These are phyloP conservation scores for Pachyseris speciosa DNA, from an alignment of 64 coral and sea anemone species.

Conservation along the genomic window DNA sequence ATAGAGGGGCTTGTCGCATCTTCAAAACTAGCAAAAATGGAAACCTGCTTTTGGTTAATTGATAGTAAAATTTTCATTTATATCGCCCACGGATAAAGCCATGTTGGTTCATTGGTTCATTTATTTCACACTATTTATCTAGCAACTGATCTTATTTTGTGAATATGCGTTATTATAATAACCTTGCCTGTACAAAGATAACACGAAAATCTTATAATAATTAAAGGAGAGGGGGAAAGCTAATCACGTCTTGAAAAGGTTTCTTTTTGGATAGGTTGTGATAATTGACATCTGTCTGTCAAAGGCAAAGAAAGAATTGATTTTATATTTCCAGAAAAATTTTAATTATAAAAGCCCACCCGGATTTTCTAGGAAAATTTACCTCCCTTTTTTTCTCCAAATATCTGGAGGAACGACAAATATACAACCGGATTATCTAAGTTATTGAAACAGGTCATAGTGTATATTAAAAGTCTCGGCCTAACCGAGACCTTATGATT, in stretches of 20 bases:
- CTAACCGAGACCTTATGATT: no score
- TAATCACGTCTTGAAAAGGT: neutral
- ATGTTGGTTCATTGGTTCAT: no score
- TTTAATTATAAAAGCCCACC: neutral
- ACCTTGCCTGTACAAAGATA: neutral
- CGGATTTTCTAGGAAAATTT: no score
- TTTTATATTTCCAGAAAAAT: neutral
- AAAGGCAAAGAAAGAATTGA: neutral
- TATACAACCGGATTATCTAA: no score
- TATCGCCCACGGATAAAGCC: neutral
- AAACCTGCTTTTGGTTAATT: neutral
- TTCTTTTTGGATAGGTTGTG: no score
- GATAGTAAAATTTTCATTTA: neutral
- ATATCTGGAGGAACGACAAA: no score
- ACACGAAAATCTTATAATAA: neutral
- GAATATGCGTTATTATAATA: neutral
- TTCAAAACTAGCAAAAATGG: neutral
- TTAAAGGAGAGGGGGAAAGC: neutral
- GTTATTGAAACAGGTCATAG: no score
- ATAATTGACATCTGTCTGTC: slow-evolving; percentile 8
- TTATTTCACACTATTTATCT: no score
- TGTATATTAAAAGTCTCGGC: no score
- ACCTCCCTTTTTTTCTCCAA: no score
- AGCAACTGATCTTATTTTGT: neutral
- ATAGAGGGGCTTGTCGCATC: neutral